Percentiles rank a stretch among this genome's conserved stretches.
Evolutionary conservation across 23 tunicate genomes (phyloP).

Genomic region (Styela plicata): DNA sequence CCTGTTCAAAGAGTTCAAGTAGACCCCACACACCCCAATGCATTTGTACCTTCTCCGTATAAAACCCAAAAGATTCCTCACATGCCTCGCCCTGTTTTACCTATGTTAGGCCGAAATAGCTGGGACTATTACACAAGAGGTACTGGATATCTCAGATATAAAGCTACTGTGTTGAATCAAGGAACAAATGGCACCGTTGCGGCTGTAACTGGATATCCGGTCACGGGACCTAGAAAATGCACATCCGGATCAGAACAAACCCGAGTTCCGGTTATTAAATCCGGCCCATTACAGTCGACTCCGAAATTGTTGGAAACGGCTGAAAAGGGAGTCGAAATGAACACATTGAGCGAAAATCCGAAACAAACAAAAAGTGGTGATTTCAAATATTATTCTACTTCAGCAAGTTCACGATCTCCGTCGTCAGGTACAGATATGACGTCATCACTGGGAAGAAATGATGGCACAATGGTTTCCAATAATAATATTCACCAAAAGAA

Average conservation of each 20-base stretch:
- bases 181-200: neutral
- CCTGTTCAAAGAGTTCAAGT: neutral
- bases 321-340: neutral
- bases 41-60: neutral
- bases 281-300: neutral
- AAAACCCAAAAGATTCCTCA: neutral
- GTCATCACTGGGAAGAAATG: slow-evolving; percentile 15
- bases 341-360: neutral
- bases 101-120: slow-evolving; percentile 10
- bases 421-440: slow-evolving; percentile 23
- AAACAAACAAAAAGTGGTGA: slow-evolving; percentile 2
- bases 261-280: neutral
- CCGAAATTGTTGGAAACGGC: neutral
- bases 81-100: neutral
- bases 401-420: slow-evolving; percentile 27
- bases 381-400: slow-evolving; percentile 18
- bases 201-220: slow-evolving; percentile 22
- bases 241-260: neutral
- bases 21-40: neutral
- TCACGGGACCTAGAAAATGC: neutral
- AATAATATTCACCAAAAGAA: neutral
- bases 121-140: slow-evolving; percentile 40
- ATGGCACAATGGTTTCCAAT: slow-evolving; percentile 8
- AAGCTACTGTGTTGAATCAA: slow-evolving; percentile 17
- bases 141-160: slow-evolving; percentile 29